Evolutionary conservation across 2,888 invertebrate species (phyloP).

Genomic region (Tortrix viridana): DNA sequence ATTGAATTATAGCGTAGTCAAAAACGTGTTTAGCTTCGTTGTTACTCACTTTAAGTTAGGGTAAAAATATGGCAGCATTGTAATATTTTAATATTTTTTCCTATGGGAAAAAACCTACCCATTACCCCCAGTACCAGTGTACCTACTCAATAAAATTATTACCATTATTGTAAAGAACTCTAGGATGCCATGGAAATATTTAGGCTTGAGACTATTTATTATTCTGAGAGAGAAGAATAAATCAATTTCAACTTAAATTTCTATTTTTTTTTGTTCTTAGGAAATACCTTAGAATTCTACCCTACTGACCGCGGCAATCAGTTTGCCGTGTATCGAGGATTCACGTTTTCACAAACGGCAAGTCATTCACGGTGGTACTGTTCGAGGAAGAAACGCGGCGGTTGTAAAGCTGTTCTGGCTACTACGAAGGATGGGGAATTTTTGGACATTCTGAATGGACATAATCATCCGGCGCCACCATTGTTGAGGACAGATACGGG

Average conservation of each 20-base stretch:
- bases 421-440: conserved; percentile 14
- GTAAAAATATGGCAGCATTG: too few relatives aligned
- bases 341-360: conserved; percentile 45
- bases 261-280: conserved; percentile 4
- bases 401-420: conserved; percentile 23
- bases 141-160: too few relatives aligned
- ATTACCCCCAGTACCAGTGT: too few relatives aligned
- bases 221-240: too few relatives aligned
- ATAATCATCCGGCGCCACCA: conserved; percentile 20
- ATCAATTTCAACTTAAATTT: neutral
- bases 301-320: conserved; percentile 21
- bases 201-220: too few relatives aligned
- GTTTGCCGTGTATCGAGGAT: conserved; percentile 42
- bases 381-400: conserved; percentile 38
- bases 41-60: too few relatives aligned
- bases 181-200: too few relatives aligned
- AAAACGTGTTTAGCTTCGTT: too few relatives aligned
- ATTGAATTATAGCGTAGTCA: too few relatives aligned
- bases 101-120: too few relatives aligned
- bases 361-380: conserved; percentile 48
- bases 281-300: conserved; percentile 16
- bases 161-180: too few relatives aligned
- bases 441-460: conserved; percentile 2
- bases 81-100: too few relatives aligned
- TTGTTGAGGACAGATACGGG: conserved; percentile 12